Evolutionary conservation across 2,113 vertebrate species (phyloP), one percentile per base, ranked within the genome.

Genomic region (Azemiops feae): DNA sequence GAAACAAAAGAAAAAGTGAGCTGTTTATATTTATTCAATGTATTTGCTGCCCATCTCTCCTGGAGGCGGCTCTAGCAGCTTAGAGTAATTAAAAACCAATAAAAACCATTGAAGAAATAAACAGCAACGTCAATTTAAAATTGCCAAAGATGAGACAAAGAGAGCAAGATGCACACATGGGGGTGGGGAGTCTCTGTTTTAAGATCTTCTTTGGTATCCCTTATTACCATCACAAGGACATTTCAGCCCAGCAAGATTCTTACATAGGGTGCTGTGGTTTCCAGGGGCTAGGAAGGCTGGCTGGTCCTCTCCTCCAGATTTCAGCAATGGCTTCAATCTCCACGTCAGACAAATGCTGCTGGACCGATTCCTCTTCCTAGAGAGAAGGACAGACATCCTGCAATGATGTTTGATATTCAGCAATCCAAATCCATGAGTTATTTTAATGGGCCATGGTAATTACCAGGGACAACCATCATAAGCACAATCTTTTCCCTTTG

Each of bases 201-300:
- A 25, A 4, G 14, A 14, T 22, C 47, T 4, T 39, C 39, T 60
- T 69, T 89, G 34, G 3, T 39, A 7, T 43, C 87, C 43, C 45
- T 27, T 2, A 45, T 52, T 14, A 52, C 25, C 6, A 90, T 69
- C 43, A 60, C 34, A 18, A 25, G 25, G 81, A 12, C 88, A 86
- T 39, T n/a, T 52, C 52, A 81, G 52, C 11, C 25, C 87, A 57
- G 81, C n/a, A 90, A 87, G 14, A 43, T 1, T 96, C 98, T 98
- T 97, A 99, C 99, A 99, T 96, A 0, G 99, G 99, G n/a, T 98
- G 97, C 60, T 97, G 96, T 92, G 96, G 98, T 5, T 97, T 94
- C 90, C 95, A 93, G 39, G 93, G 85, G 2, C 89, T 45, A 11
- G 97, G 95, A 81, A 96, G 95, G 10, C 55, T 87, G 0, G 34